Evolutionary conservation across 2,888 invertebrate species (phyloP), one percentile per base, ranked within the genome.

Genomic region (Acanthosoma haemorrhoidale): DNA sequence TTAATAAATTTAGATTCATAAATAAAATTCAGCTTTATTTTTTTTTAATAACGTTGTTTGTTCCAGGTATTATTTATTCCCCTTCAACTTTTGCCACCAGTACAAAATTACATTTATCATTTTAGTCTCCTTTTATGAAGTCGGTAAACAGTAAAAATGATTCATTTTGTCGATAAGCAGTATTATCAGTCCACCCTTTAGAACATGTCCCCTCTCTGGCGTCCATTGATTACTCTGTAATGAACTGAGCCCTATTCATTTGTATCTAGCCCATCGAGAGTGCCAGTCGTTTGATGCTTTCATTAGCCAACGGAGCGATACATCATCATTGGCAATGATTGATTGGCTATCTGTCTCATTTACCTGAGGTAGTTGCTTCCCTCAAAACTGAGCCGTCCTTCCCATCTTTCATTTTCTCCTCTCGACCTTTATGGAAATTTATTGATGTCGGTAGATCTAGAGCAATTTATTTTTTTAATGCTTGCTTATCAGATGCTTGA

Each of bases 381-480:
- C 29, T 25, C 51, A 51, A 51, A 51, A 21, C 51, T 51, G 25
- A 25, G 29, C 51, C 29, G 13, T 51, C 29, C 51, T n/a, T 25
- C 29, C 51, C 51, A 51, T 51, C 51, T 51, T 51, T 51, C 51
- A 51, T 51, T 51, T 51, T 51, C 51, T 25, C 51, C 29, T 51
- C 51, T 51, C 51, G 51, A 51, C 51, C 51, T 51, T 51, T 51
- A 51, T 51, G 51, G 51, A 51, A 51, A 51, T 51, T 51, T 51
- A 51, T 51, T 51, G 51, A n/a, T n/a, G n/a, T n/a, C 51, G n/a
- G 5, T 25, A n/a, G 25, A 25, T 51, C 21, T 51, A 51, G 29
- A 51, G 51, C 51, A 25, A n/a, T 6, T n/a, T 25, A 5, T 51
- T 43, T 43, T 43, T 41, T 41, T 18, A 18, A 11, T 41, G 3